These are phyloP conservation scores for Dipodomys stephensi DNA, from an alignment of 2,113 vertebrate genomes.

Conservation along the genomic window DNA sequence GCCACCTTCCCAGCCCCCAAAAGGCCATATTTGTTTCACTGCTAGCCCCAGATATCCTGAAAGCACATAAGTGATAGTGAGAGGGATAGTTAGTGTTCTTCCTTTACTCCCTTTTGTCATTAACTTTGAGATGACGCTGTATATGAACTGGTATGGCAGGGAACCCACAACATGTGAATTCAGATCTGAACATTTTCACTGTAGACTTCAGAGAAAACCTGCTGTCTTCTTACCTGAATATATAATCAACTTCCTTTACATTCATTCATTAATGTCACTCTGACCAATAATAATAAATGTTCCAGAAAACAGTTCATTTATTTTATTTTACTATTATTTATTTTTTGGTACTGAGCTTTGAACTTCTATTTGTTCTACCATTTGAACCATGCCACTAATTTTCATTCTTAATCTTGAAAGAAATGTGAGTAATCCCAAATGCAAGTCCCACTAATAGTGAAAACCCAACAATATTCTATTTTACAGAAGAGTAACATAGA, in stretches of 20 bases:
- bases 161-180: not conserved
- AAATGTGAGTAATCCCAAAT: not conserved
- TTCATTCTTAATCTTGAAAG: constrained; percentile 14
- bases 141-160: not conserved
- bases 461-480: not conserved
- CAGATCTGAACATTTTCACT: not conserved
- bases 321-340: not conserved
- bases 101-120: not conserved
- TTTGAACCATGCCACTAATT: too few species aligned
- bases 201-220: not conserved
- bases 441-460: not conserved
- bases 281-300: not conserved
- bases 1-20: too few species aligned
- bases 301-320: not conserved
- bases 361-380: too few species aligned
- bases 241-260: not conserved
- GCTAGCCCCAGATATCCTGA: too few species aligned
- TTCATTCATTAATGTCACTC: constrained; percentile 11
- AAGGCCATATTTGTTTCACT: too few species aligned
- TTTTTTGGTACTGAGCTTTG: too few species aligned
- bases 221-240: not conserved
- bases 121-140: not conserved
- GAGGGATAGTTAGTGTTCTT: not conserved
- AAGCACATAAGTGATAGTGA: not conserved
- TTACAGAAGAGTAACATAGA: not conserved